Percentiles rank a stretch among this genome's conserved stretches.
phyloP scores from a whole-genome alignment of 64 coral and sea anemone species.

The Porites lutea region DNA sequence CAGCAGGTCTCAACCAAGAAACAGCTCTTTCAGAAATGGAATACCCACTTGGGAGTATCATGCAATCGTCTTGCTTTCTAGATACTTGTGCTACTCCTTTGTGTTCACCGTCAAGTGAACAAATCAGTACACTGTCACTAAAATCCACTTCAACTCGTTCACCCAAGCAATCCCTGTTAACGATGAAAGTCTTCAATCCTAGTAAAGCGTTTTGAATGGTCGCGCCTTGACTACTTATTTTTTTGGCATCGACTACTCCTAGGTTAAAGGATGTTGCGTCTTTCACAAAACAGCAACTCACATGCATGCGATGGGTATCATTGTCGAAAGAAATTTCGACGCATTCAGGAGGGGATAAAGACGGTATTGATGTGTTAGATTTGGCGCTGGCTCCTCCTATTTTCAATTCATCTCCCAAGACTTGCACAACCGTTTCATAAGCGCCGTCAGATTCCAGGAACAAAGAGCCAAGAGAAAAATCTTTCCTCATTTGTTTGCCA shows the following conservation, averaged over 20 bases:
- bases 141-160: not conserved
- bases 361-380: not conserved
- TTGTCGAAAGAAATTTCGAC: not conserved
- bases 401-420: not conserved
- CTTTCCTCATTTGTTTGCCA: conserved; percentile 6
- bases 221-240: not conserved
- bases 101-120: not conserved
- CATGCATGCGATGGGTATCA: not conserved
- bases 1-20: conserved; percentile 13
- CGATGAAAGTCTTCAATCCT: not conserved
- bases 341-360: not conserved
- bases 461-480: not conserved
- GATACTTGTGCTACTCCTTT: conserved; percentile 10
- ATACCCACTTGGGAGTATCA: conserved; percentile 9
- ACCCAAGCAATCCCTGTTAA: not conserved
- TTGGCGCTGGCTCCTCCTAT: conserved; percentile 12
- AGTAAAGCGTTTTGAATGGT: not conserved
- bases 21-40: not conserved
- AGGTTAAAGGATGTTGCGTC: not conserved
- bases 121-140: not conserved
- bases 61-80: not conserved
- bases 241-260: conserved; percentile 10
- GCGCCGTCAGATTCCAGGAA: not conserved
- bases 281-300: not conserved
- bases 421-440: not conserved